Evolutionary conservation across 1,140 invertebrate genomes (phyloP), one percentile per base, ranked within the genome.

Genomic region (Capitella teleta): DNA sequence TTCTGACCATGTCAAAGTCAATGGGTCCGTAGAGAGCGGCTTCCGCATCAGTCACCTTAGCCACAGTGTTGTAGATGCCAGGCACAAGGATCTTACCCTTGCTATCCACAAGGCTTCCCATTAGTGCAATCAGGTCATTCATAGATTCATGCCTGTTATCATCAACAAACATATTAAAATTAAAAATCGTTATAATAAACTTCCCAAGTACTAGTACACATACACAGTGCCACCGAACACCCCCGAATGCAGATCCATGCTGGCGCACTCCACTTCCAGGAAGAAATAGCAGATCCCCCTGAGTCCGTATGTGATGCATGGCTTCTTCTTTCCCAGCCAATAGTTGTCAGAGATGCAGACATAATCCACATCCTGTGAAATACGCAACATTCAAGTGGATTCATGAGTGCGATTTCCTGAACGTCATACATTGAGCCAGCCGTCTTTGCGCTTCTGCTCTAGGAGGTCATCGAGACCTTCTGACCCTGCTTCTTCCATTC

Each of bases 311-410:
- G 93, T 98, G 34, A 98, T 80, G 67, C 94, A 98, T 0, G 95
- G 95, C 66, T 94, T 94, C 10, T 82, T 85, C 30, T 85, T 97
- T 5, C 94, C 94, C 18, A 98, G 70, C 95, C 94, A 98, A 64
- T 98, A 98, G 74, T 97, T 98, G 66, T 98, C 95, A 36, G 92
- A 96, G 62, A 98, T 97, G 67, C 92, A 97, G 26, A 96, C 88
- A 75, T 82, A 96, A 68, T 98, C 93, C 0, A 93, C 81, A 66
- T 80, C 78, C 58, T 73, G 28, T 19, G 64, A 58, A 47, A 10
- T 19, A 42, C 40, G 19, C 10, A 14, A 10, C 8, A 42, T 42
- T 8, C 10, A 19, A 14, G 10, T 12, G 8, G 19, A 10, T 42
- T 5, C 6, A 10, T 12, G 44, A 8, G 34, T 12, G 12, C 28